These are phyloP conservation scores for Harpagoxenus sublaevis DNA, from an alignment of 2,888 invertebrate species.

Conservation along the genomic window DNA sequence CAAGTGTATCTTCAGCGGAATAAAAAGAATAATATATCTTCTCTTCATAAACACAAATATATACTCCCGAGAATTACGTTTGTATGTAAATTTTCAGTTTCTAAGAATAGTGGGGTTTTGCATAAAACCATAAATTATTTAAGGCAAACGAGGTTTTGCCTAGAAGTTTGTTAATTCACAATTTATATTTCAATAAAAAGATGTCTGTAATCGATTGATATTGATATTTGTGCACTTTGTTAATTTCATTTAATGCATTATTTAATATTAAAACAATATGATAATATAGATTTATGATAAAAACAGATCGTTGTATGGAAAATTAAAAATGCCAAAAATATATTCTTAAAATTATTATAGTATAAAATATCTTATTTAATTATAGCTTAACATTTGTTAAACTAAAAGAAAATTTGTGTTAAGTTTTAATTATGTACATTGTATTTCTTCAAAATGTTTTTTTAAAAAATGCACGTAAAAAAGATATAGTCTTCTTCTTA, in stretches of 20 bases:
- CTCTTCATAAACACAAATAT: conserved; percentile 46
- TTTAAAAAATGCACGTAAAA: neutral
- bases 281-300: neutral
- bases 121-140: conserved; percentile 67
- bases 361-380: neutral
- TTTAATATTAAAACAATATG: neutral
- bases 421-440: neutral
- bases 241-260: neutral
- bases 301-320: neutral
- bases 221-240: neutral
- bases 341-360: neutral
- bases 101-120: conserved; percentile 63
- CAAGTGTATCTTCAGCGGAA: conserved; percentile 49
- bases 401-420: neutral
- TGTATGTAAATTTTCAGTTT: conserved; percentile 70
- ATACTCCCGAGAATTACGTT: conserved; percentile 68
- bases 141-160: conserved; percentile 49
- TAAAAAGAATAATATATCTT: conserved; percentile 66
- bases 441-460: neutral
- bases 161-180: conserved; percentile 66
- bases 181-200: conserved; percentile 18
- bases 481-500: neutral
- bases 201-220: neutral
- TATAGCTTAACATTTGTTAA: neutral
- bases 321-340: neutral